Percentiles rank a stretch among this genome's conserved stretches.
Evolutionary conservation across 1,140 invertebrate genomes (phyloP).

Genomic region (Paracyclopina nana): DNA sequence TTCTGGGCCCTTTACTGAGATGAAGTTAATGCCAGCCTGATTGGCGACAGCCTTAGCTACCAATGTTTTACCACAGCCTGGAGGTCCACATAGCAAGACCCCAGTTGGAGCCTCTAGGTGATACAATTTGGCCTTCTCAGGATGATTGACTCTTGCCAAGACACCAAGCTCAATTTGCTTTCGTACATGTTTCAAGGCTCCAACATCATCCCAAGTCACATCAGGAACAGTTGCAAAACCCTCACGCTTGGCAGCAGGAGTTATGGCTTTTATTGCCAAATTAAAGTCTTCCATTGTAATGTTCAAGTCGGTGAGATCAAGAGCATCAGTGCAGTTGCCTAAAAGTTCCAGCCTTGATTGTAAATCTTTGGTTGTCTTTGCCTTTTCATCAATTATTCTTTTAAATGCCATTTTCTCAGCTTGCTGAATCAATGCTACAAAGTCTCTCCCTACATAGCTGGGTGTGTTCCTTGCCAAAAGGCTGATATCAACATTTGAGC

Average conservation of each 20-base stretch:
- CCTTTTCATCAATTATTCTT: too few relatives aligned
- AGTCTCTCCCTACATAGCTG: constrained; percentile 91
- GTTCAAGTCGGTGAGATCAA: constrained; percentile 36
- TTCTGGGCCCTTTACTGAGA: constrained; percentile 91
- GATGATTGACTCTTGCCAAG: constrained; percentile 68
- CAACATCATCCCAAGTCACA: constrained; percentile 91
- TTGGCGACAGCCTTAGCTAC: constrained; percentile 85
- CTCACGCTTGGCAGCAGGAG: constrained; percentile 85
- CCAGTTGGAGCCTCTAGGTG: constrained; percentile 61
- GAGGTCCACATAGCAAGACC: constrained; percentile 76
- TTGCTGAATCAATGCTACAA: constrained; percentile 60
- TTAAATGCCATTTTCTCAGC: too few relatives aligned
- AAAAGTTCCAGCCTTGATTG: too few relatives aligned
- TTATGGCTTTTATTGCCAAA: constrained; percentile 53
- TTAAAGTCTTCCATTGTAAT: constrained; percentile 54
- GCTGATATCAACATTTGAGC: constrained; percentile 43
- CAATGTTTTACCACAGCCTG: constrained; percentile 76
- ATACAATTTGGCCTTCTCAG: constrained; percentile 50
- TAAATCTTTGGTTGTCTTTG: too few relatives aligned
- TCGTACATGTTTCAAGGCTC: constrained; percentile 65
- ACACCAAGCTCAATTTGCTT: constrained; percentile 76
- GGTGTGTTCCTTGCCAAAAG: constrained; percentile 62
- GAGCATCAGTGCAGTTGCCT: too few relatives aligned
- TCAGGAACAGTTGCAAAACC: constrained; percentile 94
- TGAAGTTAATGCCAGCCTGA: constrained; percentile 89